phyloP scores from a whole-genome alignment of 2,797 vertebrate genomes.

The Cossypha niveicapilla region DNA sequence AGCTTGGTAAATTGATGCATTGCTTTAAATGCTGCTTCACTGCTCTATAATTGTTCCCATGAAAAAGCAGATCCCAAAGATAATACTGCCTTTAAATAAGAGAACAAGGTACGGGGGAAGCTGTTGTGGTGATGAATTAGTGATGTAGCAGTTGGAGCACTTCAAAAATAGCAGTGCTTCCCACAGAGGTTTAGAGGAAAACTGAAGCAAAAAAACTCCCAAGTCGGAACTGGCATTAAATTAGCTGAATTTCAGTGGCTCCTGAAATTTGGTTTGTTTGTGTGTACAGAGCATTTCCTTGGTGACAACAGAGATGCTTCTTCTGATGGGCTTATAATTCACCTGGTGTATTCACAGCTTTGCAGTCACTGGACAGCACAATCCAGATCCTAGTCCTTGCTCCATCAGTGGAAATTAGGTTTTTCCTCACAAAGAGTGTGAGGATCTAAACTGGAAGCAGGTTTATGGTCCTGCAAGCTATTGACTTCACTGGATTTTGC shows the following conservation, averaged over 20 bases:
- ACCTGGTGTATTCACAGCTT: not conserved
- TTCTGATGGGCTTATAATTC: not conserved
- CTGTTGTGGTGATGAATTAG: not conserved
- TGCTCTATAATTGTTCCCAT: not conserved
- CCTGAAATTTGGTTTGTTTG: not conserved
- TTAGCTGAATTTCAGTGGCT: not conserved
- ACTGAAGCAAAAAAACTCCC: not conserved
- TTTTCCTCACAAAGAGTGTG: not conserved
- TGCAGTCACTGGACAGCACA: not conserved
- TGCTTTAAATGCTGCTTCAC: constrained; percentile 16
- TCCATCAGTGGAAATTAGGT: not conserved
- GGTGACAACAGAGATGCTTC: not conserved
- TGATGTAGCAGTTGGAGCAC: not conserved
- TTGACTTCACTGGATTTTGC: not conserved
- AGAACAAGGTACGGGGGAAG: not conserved
- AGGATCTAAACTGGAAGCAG: not conserved
- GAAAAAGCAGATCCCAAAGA: constrained; percentile 23
- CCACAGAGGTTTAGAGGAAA: not conserved
- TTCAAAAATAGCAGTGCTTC: not conserved
- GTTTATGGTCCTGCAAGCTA: not conserved
- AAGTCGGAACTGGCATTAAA: not conserved
- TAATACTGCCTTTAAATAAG: constrained; percentile 23
- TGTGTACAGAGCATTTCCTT: not conserved
- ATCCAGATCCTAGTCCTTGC: not conserved
- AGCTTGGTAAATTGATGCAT: not conserved